Evolutionary conservation across 1,140 invertebrate genomes (phyloP).

Genomic region (Myzus persicae): DNA sequence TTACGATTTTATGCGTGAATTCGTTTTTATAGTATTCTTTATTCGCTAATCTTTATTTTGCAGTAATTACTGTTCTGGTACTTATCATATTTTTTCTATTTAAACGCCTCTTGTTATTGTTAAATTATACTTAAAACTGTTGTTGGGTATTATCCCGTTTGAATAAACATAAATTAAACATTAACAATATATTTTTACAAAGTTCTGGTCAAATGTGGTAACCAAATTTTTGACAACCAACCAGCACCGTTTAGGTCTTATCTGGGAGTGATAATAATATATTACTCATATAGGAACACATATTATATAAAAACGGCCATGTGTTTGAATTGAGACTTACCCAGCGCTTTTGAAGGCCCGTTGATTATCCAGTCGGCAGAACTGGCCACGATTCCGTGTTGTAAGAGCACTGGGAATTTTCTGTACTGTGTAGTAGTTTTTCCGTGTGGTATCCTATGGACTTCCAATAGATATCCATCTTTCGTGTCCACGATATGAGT

Average conservation of each 20-base stretch:
- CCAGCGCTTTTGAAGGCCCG: constrained; percentile 72
- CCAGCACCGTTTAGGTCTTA: too few relatives aligned
- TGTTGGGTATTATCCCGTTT: too few relatives aligned
- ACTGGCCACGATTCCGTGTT: constrained; percentile 75
- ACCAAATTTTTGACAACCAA: background rate
- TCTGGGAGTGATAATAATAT: too few relatives aligned
- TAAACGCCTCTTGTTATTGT: too few relatives aligned
- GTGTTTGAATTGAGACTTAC: constrained; percentile 63
- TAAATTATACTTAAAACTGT: too few relatives aligned
- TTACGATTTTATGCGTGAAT: too few relatives aligned
- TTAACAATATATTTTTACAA: background rate
- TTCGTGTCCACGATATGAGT: constrained; percentile 72
- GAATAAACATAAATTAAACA: background rate
- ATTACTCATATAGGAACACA: too few relatives aligned
- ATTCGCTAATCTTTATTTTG: too few relatives aligned
- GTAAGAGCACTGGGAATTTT: constrained; percentile 69
- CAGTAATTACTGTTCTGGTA: too few relatives aligned
- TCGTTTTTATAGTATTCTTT: too few relatives aligned
- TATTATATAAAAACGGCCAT: background rate
- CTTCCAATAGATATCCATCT: constrained; percentile 74
- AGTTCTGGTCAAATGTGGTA: background rate
- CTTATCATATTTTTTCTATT: too few relatives aligned
- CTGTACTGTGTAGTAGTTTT: constrained; percentile 62
- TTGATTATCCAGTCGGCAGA: constrained; percentile 74
- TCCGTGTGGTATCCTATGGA: constrained; percentile 72